Conservation (phyloP, 2,888 invertebrate genomes). For the Oithona nana region DNA sequence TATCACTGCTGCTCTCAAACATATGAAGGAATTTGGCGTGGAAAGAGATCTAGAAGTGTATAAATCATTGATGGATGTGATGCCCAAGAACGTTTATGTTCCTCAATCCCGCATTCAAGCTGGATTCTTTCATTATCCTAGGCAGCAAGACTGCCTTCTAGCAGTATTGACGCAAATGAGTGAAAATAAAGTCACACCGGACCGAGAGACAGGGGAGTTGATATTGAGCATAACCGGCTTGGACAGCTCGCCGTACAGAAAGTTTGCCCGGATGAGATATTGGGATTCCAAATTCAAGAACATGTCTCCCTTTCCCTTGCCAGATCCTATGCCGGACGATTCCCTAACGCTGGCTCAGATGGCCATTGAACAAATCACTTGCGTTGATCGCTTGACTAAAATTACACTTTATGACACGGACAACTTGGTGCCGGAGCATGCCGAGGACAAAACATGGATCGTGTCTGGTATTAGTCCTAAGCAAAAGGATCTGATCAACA, state of each 20-base stretch:
- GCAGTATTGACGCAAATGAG: slow-evolving; percentile 88
- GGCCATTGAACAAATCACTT: slow-evolving; percentile 62
- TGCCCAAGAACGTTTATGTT: slow-evolving; percentile 74
- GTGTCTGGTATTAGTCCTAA: slow-evolving; percentile 48
- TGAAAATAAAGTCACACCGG: slow-evolving; percentile 31
- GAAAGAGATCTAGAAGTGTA: slow-evolving; percentile 68
- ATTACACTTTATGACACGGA: slow-evolving; percentile 46
- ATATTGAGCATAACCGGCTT: not conserved
- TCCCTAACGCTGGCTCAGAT: slow-evolving; percentile 54
- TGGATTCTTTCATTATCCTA: slow-evolving; percentile 81
- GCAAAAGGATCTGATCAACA: slow-evolving; percentile 47
- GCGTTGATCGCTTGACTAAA: slow-evolving; percentile 52
- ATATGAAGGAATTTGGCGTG: slow-evolving; percentile 75
- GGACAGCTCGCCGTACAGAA: slow-evolving; percentile 22
- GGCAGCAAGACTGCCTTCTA: slow-evolving; percentile 84
- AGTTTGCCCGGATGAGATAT: slow-evolving; percentile 37
- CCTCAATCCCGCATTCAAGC: slow-evolving; percentile 54
- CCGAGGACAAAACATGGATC: slow-evolving; percentile 53
- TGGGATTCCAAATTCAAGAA: slow-evolving; percentile 77
- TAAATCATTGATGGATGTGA: slow-evolving; percentile 58
- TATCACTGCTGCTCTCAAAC: slow-evolving; percentile 65
- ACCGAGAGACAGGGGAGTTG: not conserved
- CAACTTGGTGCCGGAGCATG: slow-evolving; percentile 44
- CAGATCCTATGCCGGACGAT: slow-evolving; percentile 54
- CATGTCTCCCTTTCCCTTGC: slow-evolving; percentile 64